Conservation (phyloP, 2,797 vertebrate genomes). For the Gymnothorax reevesii region DNA sequence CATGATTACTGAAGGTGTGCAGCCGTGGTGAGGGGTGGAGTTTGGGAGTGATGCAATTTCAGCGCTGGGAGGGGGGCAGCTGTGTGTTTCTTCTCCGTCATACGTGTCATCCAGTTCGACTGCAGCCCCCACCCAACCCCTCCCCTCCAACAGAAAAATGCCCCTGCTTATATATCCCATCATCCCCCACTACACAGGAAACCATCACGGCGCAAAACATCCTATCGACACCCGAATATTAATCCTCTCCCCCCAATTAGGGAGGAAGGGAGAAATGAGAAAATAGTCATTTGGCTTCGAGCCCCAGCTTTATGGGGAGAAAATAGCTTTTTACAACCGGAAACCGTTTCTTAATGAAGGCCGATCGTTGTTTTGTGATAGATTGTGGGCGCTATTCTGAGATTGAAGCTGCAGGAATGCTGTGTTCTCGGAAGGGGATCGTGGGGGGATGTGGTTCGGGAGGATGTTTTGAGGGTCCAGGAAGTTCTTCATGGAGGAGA, state of each 20-base stretch:
- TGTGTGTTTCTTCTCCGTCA: conserved; percentile 13
- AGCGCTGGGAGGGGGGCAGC: background rate
- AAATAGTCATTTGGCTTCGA: conserved; percentile 57
- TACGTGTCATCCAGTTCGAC: conserved; percentile 32
- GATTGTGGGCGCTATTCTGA: conserved; percentile 40
- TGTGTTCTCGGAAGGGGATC: background rate
- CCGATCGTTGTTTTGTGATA: conserved; percentile 48
- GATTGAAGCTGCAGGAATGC: conserved; percentile 13
- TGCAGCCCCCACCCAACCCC: background rate
- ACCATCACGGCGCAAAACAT: conserved; percentile 35
- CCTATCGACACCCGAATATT: conserved; percentile 53
- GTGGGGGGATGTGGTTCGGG: background rate
- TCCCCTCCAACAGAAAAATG: conserved; percentile 28
- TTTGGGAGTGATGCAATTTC: background rate
- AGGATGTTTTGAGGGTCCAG: background rate
- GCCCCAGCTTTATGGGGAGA: conserved; percentile 54
- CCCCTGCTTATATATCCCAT: background rate
- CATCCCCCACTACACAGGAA: background rate
- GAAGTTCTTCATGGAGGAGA: background rate
- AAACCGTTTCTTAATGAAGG: conserved; percentile 62
- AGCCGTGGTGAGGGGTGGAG: background rate
- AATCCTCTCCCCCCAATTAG: conserved; percentile 44
- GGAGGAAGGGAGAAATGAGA: conserved; percentile 60
- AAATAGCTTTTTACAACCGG: conserved; percentile 56
- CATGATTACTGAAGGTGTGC: background rate